Base-by-base conservation (phyloP, 2,888 invertebrate species). In the Thelaira solivaga region DNA sequence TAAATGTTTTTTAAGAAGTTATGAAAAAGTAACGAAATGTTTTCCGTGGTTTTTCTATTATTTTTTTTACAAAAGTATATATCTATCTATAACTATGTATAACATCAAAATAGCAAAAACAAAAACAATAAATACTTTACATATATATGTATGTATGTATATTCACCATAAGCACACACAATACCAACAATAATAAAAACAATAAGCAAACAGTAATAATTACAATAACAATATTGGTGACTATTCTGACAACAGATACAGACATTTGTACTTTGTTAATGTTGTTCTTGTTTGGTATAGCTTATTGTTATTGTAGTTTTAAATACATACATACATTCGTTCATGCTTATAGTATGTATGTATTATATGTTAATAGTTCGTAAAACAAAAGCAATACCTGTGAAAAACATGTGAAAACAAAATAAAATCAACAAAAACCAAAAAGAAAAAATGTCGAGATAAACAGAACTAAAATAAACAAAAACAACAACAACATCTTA, bases 281-380 rank as follows among this genome's bases (percentile, higher is more conserved):
- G 81, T 85, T 85, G 83, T 83, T 83, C 75, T 82, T 80, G 80
- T 81, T 51, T 81, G 71, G 78, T 81, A 62, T 76, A 59, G 67
- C 55, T 68, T 57, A 62, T 61, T 74, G 45, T 64, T 73, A 29
- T 61, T 71, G 36, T 62, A 74, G 62, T 57, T 69, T 71, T 68
- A 64, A 59, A 55, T 26, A 13, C 13, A 13, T 13, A 39, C 36
- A 39, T 13, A 13, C 7, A 16, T 13, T 13, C 36, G 13, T 13
- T 13, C 13, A 36, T 13, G 13, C 36, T n/a, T 36, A 36, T 36
- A n/a, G n/a, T n/a, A n/a, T n/a, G n/a, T n/a, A 49, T 73, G 55
- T 78, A 81, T 79, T 82, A 81, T 81, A 82, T 82, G 82, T 81
- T 81, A 81, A 81, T 85, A 84, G 76, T 79, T 78, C 76, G 55